Conservation (phyloP, 2,113 vertebrate species). For the Mobula birostris region DNA sequence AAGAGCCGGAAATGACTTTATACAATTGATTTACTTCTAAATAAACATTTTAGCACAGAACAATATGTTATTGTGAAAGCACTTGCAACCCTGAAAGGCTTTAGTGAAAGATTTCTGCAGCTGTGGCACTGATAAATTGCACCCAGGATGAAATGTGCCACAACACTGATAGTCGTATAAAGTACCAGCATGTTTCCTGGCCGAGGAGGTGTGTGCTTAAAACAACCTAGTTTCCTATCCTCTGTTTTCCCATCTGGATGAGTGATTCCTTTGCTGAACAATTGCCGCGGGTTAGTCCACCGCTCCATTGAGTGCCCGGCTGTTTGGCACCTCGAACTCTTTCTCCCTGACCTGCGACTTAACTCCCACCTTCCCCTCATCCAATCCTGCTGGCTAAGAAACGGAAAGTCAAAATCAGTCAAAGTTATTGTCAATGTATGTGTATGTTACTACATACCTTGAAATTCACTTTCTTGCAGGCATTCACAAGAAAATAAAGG, state of each 20-base stretch:
- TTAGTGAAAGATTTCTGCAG: background rate
- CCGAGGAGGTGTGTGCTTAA: background rate
- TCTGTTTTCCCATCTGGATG: background rate
- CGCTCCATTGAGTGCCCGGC: background rate
- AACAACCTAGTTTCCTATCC: too few relatives aligned
- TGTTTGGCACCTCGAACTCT: background rate
- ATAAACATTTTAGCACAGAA: slow-evolving; percentile 3
- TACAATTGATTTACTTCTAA: background rate
- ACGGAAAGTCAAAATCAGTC: too few relatives aligned
- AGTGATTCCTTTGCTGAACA: background rate
- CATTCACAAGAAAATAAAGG: too few relatives aligned
- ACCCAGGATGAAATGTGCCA: background rate
- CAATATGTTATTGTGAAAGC: slow-evolving; percentile 27
- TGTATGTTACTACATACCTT: too few relatives aligned
- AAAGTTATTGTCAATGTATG: too few relatives aligned
- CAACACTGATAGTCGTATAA: background rate
- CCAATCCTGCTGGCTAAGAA: too few relatives aligned
- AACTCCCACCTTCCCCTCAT: too few relatives aligned
- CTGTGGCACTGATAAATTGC: background rate
- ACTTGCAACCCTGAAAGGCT: background rate
- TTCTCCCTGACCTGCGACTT: too few relatives aligned
- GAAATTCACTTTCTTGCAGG: too few relatives aligned
- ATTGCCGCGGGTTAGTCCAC: background rate
- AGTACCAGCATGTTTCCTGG: background rate
- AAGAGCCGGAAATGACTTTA: slow-evolving; percentile 26